Evolutionary conservation across 2,888 invertebrate species (phyloP).

Genomic region (Erannis defoliaria): DNA sequence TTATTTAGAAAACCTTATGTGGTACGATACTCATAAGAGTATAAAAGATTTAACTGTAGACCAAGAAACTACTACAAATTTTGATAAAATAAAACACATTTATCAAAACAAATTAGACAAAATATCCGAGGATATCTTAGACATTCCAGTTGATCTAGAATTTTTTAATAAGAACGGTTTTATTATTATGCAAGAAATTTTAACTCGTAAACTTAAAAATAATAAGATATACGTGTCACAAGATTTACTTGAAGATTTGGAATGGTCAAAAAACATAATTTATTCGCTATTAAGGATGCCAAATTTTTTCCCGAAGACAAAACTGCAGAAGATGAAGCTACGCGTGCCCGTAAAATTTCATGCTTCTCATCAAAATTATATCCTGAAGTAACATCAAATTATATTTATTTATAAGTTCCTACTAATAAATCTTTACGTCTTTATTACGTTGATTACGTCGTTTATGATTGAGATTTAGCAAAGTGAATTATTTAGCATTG

Average conservation of each 20-base stretch:
- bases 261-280: background rate
- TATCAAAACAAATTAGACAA: background rate
- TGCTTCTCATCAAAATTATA: background rate
- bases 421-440: too few species aligned
- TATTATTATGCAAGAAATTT: background rate
- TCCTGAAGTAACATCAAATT: too few species aligned
- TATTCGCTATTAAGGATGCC: background rate
- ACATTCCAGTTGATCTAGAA: background rate
- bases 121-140: background rate
- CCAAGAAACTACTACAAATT: background rate
- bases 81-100: background rate
- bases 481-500: too few species aligned
- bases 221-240: conserved; percentile 5
- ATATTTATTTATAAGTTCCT: too few species aligned
- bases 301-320: conserved; percentile 5
- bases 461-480: too few species aligned
- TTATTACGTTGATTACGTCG: too few species aligned
- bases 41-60: background rate
- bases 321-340: conserved; percentile 5
- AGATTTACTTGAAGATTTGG: background rate
- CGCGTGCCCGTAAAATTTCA: background rate
- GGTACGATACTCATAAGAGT: background rate
- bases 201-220: background rate
- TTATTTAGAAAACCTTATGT: conserved; percentile 1
- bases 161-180: too few species aligned